Evolutionary conservation across 2,113 vertebrate genomes (phyloP), one percentile per base, ranked within the genome.

Genomic region (Balaenoptera acutorostrata): DNA sequence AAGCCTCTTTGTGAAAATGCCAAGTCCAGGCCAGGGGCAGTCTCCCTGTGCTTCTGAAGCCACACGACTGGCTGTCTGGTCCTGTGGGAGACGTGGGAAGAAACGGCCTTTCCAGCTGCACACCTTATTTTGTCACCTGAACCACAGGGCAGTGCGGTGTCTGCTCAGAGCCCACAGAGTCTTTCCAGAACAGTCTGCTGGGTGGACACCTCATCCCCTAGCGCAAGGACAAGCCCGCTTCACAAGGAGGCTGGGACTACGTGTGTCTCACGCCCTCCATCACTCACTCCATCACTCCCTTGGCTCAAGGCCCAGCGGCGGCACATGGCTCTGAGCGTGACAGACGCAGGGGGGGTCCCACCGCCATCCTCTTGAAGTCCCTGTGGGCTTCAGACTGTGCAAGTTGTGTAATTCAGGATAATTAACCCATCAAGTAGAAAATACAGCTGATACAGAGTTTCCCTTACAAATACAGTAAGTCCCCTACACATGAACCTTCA

Each of bases 331-430:
- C 78, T 33, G 7, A 1, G 8, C 12, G 39, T 3, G 3, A 25
- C 13, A 85, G 52, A 75, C 0, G 0, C 5, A 10, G 0, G 5
- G 0, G 0, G 17, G 3, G 17, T 11, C 3, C 15, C 21, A 71
- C 52, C 4, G 14, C 61, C 29, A 36, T 10, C 29, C 36, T 31
- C 2, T 3, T 6, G 6, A 68, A 49, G 68, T 25, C 8, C 61
- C 13, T 3, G 2, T 13, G 12, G 49, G 27, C 77, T 83, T 96
- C 57, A 23, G 68, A 61, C 9, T 14, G n/a, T n/a, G 27, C 20
- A 46, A 46, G 7, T 9, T 64, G 27, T 52, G 75, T 82, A 69
- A 52, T 31, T 59, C 49, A 72, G 44, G 21, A 46, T 68, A 61
- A 75, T 69, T 49, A 59, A n/a, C 68, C 33, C 69, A 31, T 55